Base-by-base conservation (phyloP, 2,888 invertebrate genomes). In the Corbicula japonica region DNA sequence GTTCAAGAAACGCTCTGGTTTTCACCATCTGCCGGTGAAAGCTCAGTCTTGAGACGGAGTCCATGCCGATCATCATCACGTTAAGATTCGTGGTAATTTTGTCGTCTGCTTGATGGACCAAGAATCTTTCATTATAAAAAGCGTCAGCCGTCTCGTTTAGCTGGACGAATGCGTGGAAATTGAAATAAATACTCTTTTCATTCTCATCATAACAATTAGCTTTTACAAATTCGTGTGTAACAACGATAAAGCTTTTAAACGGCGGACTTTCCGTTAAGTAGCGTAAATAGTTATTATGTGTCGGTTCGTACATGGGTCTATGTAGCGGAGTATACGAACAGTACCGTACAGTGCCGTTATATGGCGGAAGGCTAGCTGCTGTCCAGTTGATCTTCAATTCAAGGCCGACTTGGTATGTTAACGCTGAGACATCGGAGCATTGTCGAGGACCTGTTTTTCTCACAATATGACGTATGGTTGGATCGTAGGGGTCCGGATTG, bases 41-140 rank as follows among this genome's bases (percentile, higher is more conserved):
- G 93, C 97, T 97, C 76, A 97, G 94, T 86, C 97, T 95, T 0
- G 98, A 98, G 23, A 98, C 95, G 21, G 97, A 96, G 92, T 98
- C 98, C 56, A 98, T 94, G 10, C 98, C 98, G 80, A 98, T 93
- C 38, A 98, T 94, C 80, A 98, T 94, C 0, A 98, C 95, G 85
- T 96, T 97, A 23, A 96, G 93, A 1, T 74, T 83, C 23, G 91
- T 90, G n/a, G 85, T 86, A 0, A 86, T 79, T 18, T 80, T 74
- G 26, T 76, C 66, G 10, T 54, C 72, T 1, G 68, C 50, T 0
- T 72, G 54, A 54, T 87, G 86, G 23, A 74, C 76, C 35, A 63
- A 65, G 28, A 78, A 76, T 6, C 52, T 69, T 23, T 78, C 72
- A 10, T 76, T 61, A 30, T 73, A 75, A 2, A 68, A 52, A 12